A percentile compares a stretch with the other conserved stretches of the same genome.
Evolutionary conservation across 1,140 invertebrate genomes (phyloP).

Genomic region (Popillia japonica): DNA sequence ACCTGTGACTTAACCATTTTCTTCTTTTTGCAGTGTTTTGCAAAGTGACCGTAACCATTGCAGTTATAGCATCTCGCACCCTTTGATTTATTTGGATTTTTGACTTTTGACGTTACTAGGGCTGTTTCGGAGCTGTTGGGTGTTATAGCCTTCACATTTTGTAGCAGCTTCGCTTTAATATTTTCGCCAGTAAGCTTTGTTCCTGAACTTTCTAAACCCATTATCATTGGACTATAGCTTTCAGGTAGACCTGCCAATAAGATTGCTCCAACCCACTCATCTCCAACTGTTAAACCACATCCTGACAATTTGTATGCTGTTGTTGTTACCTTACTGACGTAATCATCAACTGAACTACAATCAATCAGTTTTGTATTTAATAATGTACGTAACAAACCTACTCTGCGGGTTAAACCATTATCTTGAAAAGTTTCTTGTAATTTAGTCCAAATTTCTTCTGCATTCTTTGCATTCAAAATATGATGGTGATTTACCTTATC

Average conservation of each 20-base stretch:
- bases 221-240: constrained; percentile 60
- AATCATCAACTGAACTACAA: constrained; percentile 52
- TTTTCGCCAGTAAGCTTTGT: constrained; percentile 40
- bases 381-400: constrained; percentile 52
- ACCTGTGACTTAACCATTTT: constrained; percentile 25
- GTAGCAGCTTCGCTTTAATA: too few species aligned
- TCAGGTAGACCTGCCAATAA: constrained; percentile 58
- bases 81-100: constrained; percentile 29
- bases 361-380: constrained; percentile 53
- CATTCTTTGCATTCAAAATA: constrained; percentile 46
- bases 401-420: constrained; percentile 53
- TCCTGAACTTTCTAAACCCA: constrained; percentile 49
- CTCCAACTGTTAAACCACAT: constrained; percentile 55
- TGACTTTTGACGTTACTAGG: neutral
- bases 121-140: neutral
- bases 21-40: constrained; percentile 44
- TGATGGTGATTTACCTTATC: constrained; percentile 54
- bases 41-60: constrained; percentile 50
- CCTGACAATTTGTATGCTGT: constrained; percentile 52
- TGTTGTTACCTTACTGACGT: constrained; percentile 56
- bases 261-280: constrained; percentile 56
- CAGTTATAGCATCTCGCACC: constrained; percentile 51
- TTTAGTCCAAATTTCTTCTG: constrained; percentile 54
- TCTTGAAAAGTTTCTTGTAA: constrained; percentile 55
- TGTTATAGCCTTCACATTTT: constrained; percentile 42